Base-by-base conservation (phyloP, 1,140 invertebrate species). In the Hylyphantes graminicola region DNA sequence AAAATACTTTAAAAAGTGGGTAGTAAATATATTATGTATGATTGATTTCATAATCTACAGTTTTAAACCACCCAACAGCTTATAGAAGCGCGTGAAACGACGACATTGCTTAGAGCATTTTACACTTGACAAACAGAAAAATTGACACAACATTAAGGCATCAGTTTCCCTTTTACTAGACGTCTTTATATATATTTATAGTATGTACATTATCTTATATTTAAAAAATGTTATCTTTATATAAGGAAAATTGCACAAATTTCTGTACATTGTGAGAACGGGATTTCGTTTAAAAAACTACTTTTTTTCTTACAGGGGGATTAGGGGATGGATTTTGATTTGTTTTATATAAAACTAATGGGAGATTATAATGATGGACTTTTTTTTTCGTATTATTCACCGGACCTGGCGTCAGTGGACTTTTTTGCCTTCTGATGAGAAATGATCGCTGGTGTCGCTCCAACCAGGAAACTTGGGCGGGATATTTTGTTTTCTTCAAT, bases 221-320 rank as follows among this genome's bases (percentile, higher is more conserved):
- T 35, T 81, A 81, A 81, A 78, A 81, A 81, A 81, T 81, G 78
- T 68, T 35, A 68, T 79, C 55, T 78, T 79, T 79, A n/a, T n/a
- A n/a, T n/a, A 79, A 68, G 78, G 78, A 81, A 81, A 81, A 81
- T 68, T 72, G 78, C 65, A 81, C 78, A 81, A 81, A 81, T 13
- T 78, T 81, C 77, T 79, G 77, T 79, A 79, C 68, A 73, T 51
- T 73, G 50, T 65, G 75, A 64, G 67, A 57, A 17, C 61, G 68
- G 68, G 78, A 61, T 72, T 53, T 81, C 53, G 17, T 81, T 78
- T 81, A 81, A 81, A 81, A 81, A 81, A 81, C 78, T 81, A 81
- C 78, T 72, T 68, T 35, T 35, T 35, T 81, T 81, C 68, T 13
- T 78, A 65, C 75, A 50, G 19, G 77, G n/a, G 64, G 77, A 59